Evolutionary conservation across 2,888 invertebrate genomes (phyloP).

Genomic region (Euphydryas editha): DNA sequence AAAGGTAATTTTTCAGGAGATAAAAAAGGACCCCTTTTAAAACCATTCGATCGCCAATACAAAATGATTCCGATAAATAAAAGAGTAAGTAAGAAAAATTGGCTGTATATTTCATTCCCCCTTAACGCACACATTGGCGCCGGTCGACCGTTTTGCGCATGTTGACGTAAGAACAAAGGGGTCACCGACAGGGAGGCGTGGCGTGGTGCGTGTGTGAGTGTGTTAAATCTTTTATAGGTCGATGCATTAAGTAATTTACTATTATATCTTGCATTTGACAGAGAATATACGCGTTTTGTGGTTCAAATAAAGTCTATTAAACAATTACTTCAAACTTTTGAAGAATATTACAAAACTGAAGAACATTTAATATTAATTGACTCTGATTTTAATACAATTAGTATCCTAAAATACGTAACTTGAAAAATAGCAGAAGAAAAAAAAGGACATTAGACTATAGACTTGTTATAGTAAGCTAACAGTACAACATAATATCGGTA

Average conservation of each 20-base stretch:
- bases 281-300: conserved; percentile 42
- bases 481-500: too few species aligned
- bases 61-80: conserved; percentile 53
- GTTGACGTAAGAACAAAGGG: conserved; percentile 68
- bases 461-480: too few species aligned
- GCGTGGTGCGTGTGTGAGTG: conserved; percentile 51
- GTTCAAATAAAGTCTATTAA: conserved; percentile 4
- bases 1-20: conserved; percentile 31
- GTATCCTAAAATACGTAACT: too few species aligned
- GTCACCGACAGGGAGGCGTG: conserved; percentile 60
- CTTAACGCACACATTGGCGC: conserved; percentile 56
- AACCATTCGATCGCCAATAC: conserved; percentile 43
- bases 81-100: conserved; percentile 72
- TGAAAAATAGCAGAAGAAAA: too few species aligned
- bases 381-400: not conserved
- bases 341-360: not conserved
- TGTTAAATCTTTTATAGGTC: conserved; percentile 82
- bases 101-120: conserved; percentile 64
- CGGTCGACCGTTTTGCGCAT: conserved; percentile 56
- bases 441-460: too few species aligned
- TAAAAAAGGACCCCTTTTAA: conserved; percentile 39
- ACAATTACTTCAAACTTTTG: not conserved
- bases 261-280: conserved; percentile 78
- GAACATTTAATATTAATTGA: not conserved
- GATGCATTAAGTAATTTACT: conserved; percentile 82